phyloP scores from a whole-genome alignment of 2,113 vertebrate genomes.

The Acrocephalus arundinaceus region DNA sequence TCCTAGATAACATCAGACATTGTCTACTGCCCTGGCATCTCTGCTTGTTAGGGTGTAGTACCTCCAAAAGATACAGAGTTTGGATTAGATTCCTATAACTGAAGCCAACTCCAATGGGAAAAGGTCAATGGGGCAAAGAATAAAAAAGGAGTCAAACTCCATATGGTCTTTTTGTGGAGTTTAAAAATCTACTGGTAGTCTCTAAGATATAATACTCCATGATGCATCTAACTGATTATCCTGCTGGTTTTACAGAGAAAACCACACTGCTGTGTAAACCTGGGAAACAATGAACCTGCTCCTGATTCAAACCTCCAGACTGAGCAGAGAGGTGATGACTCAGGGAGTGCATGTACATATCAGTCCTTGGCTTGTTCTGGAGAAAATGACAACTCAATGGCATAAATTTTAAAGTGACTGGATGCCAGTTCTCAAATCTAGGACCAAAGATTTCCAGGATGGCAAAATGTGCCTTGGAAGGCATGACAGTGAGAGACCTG shows the following conservation, averaged over 20 bases:
- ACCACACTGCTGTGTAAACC: not conserved
- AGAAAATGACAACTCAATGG: not conserved
- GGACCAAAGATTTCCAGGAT: not conserved
- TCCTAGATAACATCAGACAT: not conserved
- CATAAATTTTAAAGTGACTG: not conserved
- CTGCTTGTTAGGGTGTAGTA: not conserved
- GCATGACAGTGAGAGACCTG: not conserved
- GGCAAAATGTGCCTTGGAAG: not conserved
- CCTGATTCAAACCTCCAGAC: not conserved
- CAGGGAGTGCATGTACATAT: not conserved
- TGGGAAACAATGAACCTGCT: not conserved
- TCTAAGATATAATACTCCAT: not conserved
- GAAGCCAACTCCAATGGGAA: not conserved
- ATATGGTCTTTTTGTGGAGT: not conserved
- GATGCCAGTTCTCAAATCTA: not conserved
- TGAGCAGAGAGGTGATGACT: not conserved
- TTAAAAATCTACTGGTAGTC: not conserved
- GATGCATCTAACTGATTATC: not conserved
- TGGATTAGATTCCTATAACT: not conserved
- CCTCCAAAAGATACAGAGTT: not conserved
- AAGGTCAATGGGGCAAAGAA: not conserved
- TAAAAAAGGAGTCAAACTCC: not conserved
- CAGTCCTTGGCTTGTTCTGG: not conserved
- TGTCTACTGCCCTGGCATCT: not conserved
- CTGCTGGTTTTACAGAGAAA: not conserved